These are phyloP conservation scores for Luehdorfia chinensis DNA, from an alignment of 1,140 invertebrate genomes.

Conservation along the genomic window DNA sequence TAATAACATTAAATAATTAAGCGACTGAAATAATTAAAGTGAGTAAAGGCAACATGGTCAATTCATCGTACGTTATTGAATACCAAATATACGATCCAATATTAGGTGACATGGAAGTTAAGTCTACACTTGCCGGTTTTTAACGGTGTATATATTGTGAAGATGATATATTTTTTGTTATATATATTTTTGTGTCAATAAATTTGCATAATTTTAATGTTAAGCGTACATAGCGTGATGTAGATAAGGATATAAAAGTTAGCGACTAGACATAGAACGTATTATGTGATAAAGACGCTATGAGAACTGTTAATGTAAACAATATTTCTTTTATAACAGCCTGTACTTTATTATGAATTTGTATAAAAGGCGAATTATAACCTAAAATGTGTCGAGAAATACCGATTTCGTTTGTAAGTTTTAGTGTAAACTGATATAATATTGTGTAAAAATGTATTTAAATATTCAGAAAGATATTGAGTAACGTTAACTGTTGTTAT, in stretches of 20 bases:
- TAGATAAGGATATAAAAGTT: constrained; percentile 37
- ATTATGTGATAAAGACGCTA: constrained; percentile 64
- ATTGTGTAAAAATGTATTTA: constrained; percentile 41
- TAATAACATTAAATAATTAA: constrained; percentile 22
- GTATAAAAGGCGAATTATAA: constrained; percentile 23
- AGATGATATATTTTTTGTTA: constrained; percentile 49
- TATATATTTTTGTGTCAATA: constrained; percentile 62
- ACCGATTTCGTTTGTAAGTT: constrained; percentile 46
- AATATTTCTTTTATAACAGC: constrained; percentile 49
- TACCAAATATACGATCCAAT: constrained; percentile 27
- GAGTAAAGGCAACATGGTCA: constrained; percentile 52
- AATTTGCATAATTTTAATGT: constrained; percentile 68
- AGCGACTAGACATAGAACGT: constrained; percentile 44
- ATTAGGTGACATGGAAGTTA: constrained; percentile 23
- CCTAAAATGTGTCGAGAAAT: too few relatives aligned
- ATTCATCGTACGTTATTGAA: constrained; percentile 47
- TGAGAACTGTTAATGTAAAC: constrained; percentile 32
- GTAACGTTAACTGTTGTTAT: constrained; percentile 70
- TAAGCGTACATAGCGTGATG: constrained; percentile 55
- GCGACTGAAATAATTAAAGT: constrained; percentile 27
- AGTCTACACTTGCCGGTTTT: constrained; percentile 38
- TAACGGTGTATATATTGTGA: constrained; percentile 34
- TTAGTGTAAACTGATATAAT: constrained; percentile 44
- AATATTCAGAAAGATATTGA: constrained; percentile 50
- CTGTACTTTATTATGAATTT: constrained; percentile 36